phyloP scores from a whole-genome alignment of 1,140 invertebrate genomes.

The Myzus persicae region DNA sequence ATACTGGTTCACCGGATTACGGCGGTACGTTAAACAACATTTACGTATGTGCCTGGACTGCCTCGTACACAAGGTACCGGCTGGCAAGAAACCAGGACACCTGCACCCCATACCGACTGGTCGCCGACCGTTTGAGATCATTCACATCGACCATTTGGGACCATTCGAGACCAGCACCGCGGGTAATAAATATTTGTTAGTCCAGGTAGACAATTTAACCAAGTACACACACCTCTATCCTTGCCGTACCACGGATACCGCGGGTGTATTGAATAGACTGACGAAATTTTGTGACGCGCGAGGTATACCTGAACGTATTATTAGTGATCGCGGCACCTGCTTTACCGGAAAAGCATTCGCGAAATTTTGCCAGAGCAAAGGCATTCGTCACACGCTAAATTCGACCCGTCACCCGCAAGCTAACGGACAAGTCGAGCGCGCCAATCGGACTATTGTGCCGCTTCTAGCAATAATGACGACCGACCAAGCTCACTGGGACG shows the following conservation, averaged over 20 bases:
- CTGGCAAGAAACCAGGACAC: background rate
- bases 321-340: background rate
- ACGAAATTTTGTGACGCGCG: background rate
- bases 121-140: background rate
- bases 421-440: background rate
- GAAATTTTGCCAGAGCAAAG: background rate
- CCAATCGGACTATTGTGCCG: background rate
- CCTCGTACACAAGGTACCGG: background rate
- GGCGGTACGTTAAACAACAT: background rate
- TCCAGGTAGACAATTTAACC: slow-evolving; percentile 11
- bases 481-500: too few species aligned
- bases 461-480: too few species aligned
- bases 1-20: background rate
- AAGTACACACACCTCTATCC: background rate
- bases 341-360: background rate
- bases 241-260: background rate
- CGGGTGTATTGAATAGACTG: background rate
- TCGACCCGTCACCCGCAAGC: background rate
- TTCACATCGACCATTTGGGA: slow-evolving; percentile 11
- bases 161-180: background rate
- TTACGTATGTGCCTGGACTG: too few species aligned
- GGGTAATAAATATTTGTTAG: background rate
- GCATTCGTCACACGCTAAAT: background rate
- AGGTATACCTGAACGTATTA: background rate
- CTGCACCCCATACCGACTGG: slow-evolving; percentile 5